Percentiles rank a stretch among this genome's conserved stretches.
phyloP scores from a whole-genome alignment of 2,113 vertebrate species.

The Ictalurus punctatus region DNA sequence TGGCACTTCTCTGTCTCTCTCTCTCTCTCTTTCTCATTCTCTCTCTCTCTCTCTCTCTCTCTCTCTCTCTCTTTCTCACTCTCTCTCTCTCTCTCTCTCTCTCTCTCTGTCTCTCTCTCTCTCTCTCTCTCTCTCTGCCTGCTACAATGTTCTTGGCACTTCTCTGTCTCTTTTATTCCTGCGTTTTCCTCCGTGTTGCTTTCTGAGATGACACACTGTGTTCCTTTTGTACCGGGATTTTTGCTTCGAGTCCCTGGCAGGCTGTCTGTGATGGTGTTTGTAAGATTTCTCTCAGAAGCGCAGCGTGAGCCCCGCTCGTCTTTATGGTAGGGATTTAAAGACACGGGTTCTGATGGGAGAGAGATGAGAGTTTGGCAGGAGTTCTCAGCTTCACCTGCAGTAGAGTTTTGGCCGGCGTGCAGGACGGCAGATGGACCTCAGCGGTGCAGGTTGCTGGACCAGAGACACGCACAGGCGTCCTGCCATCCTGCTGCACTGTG shows the following conservation, averaged over 20 bases:
- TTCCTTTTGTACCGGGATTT: background rate
- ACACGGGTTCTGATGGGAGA: conserved; percentile 2
- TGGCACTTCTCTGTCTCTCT: no score
- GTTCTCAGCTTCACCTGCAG: conserved; percentile 49
- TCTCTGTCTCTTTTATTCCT: background rate
- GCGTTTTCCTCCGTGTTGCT: background rate
- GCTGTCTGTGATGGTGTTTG: background rate
- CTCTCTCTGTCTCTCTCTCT: background rate
- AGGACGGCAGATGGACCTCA: conserved; percentile 66
- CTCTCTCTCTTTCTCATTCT: no score
- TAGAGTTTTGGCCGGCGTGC: conserved; percentile 9
- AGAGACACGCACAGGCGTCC: conserved; percentile 52
- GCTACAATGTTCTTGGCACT: background rate
- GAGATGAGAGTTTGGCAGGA: conserved; percentile 10
- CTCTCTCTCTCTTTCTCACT: no score
- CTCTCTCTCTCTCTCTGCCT: background rate
- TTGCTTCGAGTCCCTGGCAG: background rate
- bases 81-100: no score
- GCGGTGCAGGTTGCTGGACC: conserved; percentile 60
- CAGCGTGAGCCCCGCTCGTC: background rate
- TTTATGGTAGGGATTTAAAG: conserved; percentile 4
- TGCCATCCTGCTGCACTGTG: conserved; percentile 53
- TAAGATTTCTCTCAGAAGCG: background rate
- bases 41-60: no score
- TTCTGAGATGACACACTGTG: background rate